A percentile compares a stretch with the other conserved stretches of the same genome.
phyloP scores from a whole-genome alignment of 2,888 invertebrate species.

The Agrotis puta region DNA sequence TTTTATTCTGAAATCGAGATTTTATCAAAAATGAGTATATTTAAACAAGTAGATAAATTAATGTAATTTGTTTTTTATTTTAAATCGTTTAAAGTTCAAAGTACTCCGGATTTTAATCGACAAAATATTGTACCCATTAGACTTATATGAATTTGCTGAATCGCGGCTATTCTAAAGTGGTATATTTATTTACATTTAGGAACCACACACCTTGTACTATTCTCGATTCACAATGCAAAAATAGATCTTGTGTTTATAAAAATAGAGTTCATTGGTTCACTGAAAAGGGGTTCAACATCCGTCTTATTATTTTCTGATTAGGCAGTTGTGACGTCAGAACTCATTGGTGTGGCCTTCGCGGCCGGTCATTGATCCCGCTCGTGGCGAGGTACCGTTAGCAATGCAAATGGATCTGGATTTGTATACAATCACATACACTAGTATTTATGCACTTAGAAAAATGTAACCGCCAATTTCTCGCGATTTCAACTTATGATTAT shows the following conservation, averaged over 20 bases:
- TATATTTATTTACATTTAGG: constrained; percentile 45
- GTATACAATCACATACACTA: constrained; percentile 26
- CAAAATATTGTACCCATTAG: constrained; percentile 33
- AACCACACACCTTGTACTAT: constrained; percentile 39
- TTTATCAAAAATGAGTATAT: constrained; percentile 3
- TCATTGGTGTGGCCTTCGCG: constrained; percentile 81
- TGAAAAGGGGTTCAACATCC: constrained; percentile 56
- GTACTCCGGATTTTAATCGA: background rate
- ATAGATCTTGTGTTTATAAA: constrained; percentile 45
- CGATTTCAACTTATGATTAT: background rate
- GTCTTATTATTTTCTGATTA: constrained; percentile 66
- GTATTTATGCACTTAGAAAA: background rate
- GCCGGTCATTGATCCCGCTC: constrained; percentile 77
- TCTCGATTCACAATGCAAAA: constrained; percentile 39
- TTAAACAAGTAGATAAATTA: background rate
- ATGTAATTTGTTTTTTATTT: background rate
- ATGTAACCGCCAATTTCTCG: background rate
- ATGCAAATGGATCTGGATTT: constrained; percentile 72
- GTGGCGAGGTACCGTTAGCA: constrained; percentile 75
- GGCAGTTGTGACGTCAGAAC: constrained; percentile 78
- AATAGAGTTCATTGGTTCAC: constrained; percentile 54
- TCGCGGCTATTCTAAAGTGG: constrained; percentile 13
- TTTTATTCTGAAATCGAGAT: constrained; percentile 4
- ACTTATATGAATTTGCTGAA: constrained; percentile 28
- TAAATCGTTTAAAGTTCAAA: background rate